Evolutionary conservation across 2,888 invertebrate genomes (phyloP).

Genomic region (Celastrina argiolus): DNA sequence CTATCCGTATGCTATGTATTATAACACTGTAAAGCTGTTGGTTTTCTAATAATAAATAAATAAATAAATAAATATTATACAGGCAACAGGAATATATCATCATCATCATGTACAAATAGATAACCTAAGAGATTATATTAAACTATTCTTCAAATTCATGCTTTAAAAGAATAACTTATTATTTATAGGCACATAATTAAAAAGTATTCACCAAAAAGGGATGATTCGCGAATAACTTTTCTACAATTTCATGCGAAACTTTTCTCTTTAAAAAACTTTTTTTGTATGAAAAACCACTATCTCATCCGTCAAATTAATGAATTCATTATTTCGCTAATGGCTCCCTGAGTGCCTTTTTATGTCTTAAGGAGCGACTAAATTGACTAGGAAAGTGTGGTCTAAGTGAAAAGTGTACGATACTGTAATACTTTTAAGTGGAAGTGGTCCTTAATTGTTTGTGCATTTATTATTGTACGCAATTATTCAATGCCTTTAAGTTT

Average conservation of each 20-base stretch:
- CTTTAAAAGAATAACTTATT: background rate
- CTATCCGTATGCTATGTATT: no score
- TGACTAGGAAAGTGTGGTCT: constrained; percentile 16
- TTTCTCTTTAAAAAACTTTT: constrained; percentile 29
- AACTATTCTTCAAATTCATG: no score
- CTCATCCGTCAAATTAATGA: constrained; percentile 50
- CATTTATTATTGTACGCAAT: no score
- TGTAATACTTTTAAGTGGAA: background rate
- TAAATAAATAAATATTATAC: no score
- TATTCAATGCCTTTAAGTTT: no score
- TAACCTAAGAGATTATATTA: no score
- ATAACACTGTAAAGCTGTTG: no score
- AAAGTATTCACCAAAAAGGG: background rate
- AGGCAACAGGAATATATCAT: no score
- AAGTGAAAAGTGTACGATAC: constrained; percentile 19
- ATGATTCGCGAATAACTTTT: constrained; percentile 18
- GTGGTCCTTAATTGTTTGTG: background rate
- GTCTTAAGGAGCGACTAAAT: constrained; percentile 27
- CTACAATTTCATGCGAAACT: constrained; percentile 14
- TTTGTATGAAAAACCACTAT: constrained; percentile 36
- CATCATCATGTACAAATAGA: no score
- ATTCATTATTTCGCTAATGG: constrained; percentile 49
- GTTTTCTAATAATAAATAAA: no score
- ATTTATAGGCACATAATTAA: background rate
- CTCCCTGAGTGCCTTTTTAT: constrained; percentile 24